Conservation (phyloP, 2,113 vertebrate genomes). For the Apus apus region DNA sequence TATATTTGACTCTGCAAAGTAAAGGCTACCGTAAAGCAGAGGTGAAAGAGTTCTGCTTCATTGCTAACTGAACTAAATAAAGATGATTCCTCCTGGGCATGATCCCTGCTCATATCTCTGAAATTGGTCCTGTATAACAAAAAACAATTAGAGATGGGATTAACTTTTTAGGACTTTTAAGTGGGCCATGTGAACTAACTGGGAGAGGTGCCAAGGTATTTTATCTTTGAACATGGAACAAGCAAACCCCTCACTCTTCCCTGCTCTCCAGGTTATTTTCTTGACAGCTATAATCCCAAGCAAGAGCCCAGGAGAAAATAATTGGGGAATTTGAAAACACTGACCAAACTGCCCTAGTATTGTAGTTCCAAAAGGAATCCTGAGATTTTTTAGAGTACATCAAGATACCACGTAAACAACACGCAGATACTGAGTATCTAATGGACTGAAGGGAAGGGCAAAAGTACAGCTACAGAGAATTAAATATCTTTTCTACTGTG, state of each 20-base stretch:
- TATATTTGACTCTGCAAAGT: neutral
- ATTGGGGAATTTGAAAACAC: neutral
- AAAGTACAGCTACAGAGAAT: neutral
- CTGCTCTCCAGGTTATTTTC: neutral
- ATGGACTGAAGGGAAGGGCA: neutral
- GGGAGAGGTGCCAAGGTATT: neutral
- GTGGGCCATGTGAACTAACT: neutral
- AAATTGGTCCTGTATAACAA: neutral
- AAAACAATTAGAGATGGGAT: neutral
- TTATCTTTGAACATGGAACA: neutral
- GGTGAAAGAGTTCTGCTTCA: neutral
- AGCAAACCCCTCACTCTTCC: neutral
- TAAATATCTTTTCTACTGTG: neutral
- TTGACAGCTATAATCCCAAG: neutral
- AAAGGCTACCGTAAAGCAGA: neutral
- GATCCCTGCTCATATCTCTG: neutral
- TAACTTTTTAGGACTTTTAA: neutral
- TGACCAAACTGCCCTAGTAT: neutral
- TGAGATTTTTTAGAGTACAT: neutral
- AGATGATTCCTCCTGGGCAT: neutral
- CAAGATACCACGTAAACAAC: neutral
- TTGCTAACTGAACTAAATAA: neutral
- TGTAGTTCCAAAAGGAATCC: neutral
- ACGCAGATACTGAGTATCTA: neutral
- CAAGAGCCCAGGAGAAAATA: neutral